Base-by-base conservation (phyloP, 2,113 vertebrate species). In the Taurulus bubalis region DNA sequence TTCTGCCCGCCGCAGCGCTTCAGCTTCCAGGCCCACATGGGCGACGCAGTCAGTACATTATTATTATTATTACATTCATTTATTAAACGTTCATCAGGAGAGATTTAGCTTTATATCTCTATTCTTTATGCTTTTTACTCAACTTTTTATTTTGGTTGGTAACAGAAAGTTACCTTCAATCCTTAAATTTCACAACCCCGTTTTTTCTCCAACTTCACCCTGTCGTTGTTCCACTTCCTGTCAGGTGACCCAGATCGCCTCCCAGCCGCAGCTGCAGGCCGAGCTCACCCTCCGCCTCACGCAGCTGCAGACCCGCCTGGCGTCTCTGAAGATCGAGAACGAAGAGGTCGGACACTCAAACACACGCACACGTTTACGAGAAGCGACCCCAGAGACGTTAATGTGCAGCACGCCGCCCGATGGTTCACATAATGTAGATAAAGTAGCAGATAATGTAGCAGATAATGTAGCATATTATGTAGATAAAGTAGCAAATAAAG, bases 1-100 rank as follows among this genome's bases (percentile, higher is more conserved):
- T 99, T 99, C 94, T 99, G 98, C 63, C 98, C 98, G 30, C 98
- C 98, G 1, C 90, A 96, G 84, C 97, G 97, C 90, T 99, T 99
- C 92, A 95, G 96, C 85, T 99, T 98, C 93, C 98, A 99, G 68
- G 94, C 98, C 76, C 98, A 99, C 90, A 98, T 99, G 96, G 98
- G 98, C 22, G 98, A 99, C 93, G 91, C 97, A 95, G 98, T 99
- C 67, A 95, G 96, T 92, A 45, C 10, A 66, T 30, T 18, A 15
- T 30, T 30, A 30, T 16, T 5, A 16, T 30, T 30, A 59, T 24
- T 3, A 59, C 22, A 24, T 11, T 11, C 1, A 26, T 14, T 56
- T 26, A 0, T 6, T 24, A n/a, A n/a, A 24, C 11, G 24, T 53
- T 56, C 14, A 26, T 55, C n/a, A 6, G 12, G 11, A 26, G n/a